phyloP scores from a whole-genome alignment of 2,888 invertebrate genomes.

The Danaus chrysippus region DNA sequence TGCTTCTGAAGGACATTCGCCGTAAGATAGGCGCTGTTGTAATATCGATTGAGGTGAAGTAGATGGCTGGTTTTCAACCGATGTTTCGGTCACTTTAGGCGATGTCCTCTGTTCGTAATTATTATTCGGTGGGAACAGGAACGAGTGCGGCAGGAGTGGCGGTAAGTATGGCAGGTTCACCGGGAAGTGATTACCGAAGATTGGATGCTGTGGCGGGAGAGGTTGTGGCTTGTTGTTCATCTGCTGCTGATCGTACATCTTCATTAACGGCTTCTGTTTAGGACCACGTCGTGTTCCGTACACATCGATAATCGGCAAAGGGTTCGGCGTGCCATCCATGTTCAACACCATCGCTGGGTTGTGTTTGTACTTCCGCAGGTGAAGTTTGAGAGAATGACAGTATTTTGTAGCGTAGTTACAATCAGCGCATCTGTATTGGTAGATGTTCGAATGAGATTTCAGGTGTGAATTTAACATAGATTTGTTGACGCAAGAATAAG shows the following conservation, averaged over 20 bases:
- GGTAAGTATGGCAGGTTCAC: constrained; percentile 70
- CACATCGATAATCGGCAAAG: constrained; percentile 92
- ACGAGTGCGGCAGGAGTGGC: constrained; percentile 69
- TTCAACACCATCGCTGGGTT: constrained; percentile 94
- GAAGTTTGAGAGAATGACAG: constrained; percentile 97
- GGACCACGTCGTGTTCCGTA: constrained; percentile 94
- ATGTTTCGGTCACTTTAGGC: constrained; percentile 49
- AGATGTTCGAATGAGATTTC: constrained; percentile 95
- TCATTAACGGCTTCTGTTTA: constrained; percentile 77
- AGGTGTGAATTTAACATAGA: constrained; percentile 99
- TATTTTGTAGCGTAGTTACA: constrained; percentile 99
- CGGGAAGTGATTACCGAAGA: constrained; percentile 68
- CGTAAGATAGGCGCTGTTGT: constrained; percentile 61
- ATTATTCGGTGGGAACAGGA: constrained; percentile 72
- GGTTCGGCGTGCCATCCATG: constrained; percentile 93
- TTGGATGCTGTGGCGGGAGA: constrained; percentile 55
- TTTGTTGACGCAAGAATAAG: constrained; percentile 96
- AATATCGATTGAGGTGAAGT: constrained; percentile 60
- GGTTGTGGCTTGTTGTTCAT: constrained; percentile 52
- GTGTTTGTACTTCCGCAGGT: constrained; percentile 94
- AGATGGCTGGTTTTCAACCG: constrained; percentile 45
- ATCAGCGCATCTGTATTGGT: constrained; percentile 95
- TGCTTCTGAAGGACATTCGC: constrained; percentile 45
- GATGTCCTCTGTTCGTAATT: constrained; percentile 61
- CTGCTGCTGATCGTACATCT: constrained; percentile 58